Percentiles rank a stretch among this genome's conserved stretches.
These are phyloP conservation scores for Styela clava DNA, from an alignment of 23 tunicate genomes.

Conservation along the genomic window DNA sequence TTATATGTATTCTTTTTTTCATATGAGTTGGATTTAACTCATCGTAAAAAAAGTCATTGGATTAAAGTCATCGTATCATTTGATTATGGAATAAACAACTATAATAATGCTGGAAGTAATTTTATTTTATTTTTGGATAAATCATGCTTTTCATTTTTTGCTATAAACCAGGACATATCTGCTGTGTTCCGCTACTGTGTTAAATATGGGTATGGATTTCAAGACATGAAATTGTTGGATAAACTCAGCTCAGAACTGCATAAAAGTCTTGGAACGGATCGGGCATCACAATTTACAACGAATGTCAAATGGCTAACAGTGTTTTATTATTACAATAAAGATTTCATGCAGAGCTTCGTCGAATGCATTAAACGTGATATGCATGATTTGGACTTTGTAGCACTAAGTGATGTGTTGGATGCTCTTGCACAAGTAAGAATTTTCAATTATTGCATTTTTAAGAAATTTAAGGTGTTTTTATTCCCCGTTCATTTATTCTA, in stretches of 20 bases:
- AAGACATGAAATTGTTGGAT: slow-evolving; percentile 48
- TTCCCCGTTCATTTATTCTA: neutral
- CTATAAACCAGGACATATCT: slow-evolving; percentile 83
- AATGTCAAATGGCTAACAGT: slow-evolving; percentile 94
- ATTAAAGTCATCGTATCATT: too few species aligned
- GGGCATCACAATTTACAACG: slow-evolving; percentile 67
- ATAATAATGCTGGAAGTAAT: too few species aligned
- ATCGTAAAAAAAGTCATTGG: too few species aligned
- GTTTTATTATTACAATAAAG: slow-evolving; percentile 72
- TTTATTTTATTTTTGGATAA: too few species aligned
- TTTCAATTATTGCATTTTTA: too few species aligned
- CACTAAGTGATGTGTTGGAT: slow-evolving; percentile 83
- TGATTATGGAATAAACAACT: too few species aligned
- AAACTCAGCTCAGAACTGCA: slow-evolving; percentile 48
- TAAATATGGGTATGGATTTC: slow-evolving; percentile 76
- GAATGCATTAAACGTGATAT: slow-evolving; percentile 49
- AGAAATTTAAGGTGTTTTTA: neutral
- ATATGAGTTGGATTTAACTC: too few species aligned
- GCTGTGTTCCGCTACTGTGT: slow-evolving; percentile 86
- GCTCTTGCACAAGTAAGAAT: slow-evolving; percentile 80
- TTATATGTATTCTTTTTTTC: too few species aligned
- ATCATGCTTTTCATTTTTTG: neutral
- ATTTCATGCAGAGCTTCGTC: slow-evolving; percentile 52
- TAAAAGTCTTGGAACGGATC: slow-evolving; percentile 35
- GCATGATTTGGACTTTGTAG: slow-evolving; percentile 77